Evolutionary conservation across 2,888 invertebrate genomes (phyloP).

Genomic region (Drosophila melanosoma): DNA sequence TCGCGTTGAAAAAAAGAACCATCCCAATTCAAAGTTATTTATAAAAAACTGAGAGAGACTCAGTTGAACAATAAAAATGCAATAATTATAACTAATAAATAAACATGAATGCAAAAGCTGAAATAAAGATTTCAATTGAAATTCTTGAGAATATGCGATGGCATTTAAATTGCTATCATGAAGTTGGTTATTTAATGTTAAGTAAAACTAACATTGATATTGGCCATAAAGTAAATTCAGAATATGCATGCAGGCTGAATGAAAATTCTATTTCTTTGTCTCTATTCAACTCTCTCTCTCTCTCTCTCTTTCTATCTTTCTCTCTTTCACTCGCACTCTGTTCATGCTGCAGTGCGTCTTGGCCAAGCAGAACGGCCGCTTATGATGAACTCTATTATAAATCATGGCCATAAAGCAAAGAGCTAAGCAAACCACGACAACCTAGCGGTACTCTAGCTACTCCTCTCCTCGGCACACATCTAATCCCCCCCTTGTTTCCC

Average conservation of each 20-base stretch:
- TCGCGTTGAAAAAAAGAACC: background rate
- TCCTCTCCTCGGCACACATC: background rate
- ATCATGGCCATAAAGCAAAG: conserved; percentile 74
- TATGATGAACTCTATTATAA: conserved; percentile 79
- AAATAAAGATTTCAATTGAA: conserved; percentile 27
- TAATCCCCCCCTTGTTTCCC: conserved; percentile 1
- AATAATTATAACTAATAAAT: conserved; percentile 41
- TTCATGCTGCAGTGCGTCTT: conserved; percentile 72
- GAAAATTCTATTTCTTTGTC: background rate
- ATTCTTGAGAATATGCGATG: conserved; percentile 37
- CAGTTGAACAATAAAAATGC: conserved; percentile 27
- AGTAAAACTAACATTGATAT: conserved; percentile 63
- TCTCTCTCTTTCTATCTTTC: background rate
- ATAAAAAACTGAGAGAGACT: background rate
- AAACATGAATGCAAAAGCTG: conserved; percentile 37
- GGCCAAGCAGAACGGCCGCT: conserved; percentile 82
- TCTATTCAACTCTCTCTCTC: conserved; percentile 26
- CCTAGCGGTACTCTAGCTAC: conserved; percentile 41
- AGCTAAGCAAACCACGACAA: conserved; percentile 38
- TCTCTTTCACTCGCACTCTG: conserved; percentile 18
- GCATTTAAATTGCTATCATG: conserved; percentile 71
- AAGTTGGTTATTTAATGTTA: conserved; percentile 75
- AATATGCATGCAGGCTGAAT: background rate
- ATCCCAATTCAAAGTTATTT: conserved; percentile 4
- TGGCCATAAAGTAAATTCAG: conserved; percentile 63